Evolutionary conservation across 2,888 invertebrate species (phyloP).

Genomic region (Caenorhabditis sp.): DNA sequence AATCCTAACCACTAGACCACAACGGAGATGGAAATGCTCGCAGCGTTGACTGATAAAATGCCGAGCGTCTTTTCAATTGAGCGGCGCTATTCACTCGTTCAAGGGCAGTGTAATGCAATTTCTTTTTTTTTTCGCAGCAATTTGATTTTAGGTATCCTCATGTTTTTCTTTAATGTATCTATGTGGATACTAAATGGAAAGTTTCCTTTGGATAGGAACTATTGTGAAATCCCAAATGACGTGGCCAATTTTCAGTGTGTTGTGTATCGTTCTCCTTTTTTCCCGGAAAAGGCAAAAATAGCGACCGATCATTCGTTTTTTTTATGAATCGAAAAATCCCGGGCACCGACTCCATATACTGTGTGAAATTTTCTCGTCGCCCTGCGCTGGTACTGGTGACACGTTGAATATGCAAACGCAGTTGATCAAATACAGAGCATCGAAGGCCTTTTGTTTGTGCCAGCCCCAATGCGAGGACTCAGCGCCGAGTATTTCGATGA

Average conservation of each 20-base stretch:
- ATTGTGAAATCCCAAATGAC: slow-evolving; percentile 8
- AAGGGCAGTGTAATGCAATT: background rate
- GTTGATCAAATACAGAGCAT: slow-evolving; percentile 62
- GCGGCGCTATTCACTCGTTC: too few species aligned
- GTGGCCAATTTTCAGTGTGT: slow-evolving; percentile 9
- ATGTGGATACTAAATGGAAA: background rate
- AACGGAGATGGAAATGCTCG: slow-evolving; percentile 32
- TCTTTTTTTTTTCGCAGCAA: background rate
- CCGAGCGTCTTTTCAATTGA: background rate
- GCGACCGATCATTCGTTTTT: slow-evolving; percentile 34
- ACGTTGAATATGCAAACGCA: slow-evolving; percentile 65
- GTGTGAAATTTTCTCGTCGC: slow-evolving; percentile 49
- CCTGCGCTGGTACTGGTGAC: slow-evolving; percentile 33
- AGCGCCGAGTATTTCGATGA: slow-evolving; percentile 64
- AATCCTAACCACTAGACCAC: slow-evolving; percentile 69
- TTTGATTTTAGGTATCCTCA: background rate
- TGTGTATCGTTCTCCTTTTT: background rate
- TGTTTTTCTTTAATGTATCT: too few species aligned
- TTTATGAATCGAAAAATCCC: slow-evolving; percentile 38
- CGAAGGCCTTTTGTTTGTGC: slow-evolving; percentile 51
- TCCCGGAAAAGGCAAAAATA: slow-evolving; percentile 4
- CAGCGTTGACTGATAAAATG: background rate
- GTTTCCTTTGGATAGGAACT: background rate
- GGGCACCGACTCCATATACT: slow-evolving; percentile 47
- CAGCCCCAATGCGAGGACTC: slow-evolving; percentile 41